Conservation (phyloP, 2,888 invertebrate species). For the Caenorhabditis sp. region DNA sequence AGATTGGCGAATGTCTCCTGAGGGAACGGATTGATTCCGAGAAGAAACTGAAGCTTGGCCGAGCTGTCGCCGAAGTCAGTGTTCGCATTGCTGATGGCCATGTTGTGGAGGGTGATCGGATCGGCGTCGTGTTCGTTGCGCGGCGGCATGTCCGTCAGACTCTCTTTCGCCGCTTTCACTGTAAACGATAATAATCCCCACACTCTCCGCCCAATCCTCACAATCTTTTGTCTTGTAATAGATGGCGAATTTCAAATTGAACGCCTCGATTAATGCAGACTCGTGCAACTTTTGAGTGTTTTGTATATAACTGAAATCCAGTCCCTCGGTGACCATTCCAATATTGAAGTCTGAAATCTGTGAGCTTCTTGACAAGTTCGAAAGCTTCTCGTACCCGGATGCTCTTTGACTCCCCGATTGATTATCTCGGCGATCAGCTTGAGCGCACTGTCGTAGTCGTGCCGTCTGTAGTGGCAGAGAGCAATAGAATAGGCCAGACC, state of each 20-base stretch:
- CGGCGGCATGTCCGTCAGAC: conserved; percentile 83
- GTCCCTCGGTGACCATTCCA: conserved; percentile 82
- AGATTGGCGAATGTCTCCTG: conserved; percentile 97
- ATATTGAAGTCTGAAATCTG: conserved; percentile 60
- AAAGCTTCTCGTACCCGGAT: conserved; percentile 83
- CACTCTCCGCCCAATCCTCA: no score
- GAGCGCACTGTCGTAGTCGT: conserved; percentile 91
- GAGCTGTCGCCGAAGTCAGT: conserved; percentile 91
- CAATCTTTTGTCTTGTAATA: conserved; percentile 93
- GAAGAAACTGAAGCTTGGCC: conserved; percentile 92
- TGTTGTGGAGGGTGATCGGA: conserved; percentile 95
- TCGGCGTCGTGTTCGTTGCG: conserved; percentile 96
- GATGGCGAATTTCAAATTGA: conserved; percentile 97
- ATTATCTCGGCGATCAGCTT: conserved; percentile 96
- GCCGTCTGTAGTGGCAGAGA: conserved; percentile 92
- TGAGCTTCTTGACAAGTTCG: neutral
- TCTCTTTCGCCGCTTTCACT: conserved; percentile 78
- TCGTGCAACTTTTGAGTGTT: conserved; percentile 94
- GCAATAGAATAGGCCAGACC: conserved; percentile 95
- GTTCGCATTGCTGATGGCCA: conserved; percentile 24
- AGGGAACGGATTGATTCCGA: conserved; percentile 96
- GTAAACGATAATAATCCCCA: no score
- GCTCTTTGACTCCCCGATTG: conserved; percentile 94
- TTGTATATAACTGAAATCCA: conserved; percentile 91
- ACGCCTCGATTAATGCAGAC: conserved; percentile 96